Base-by-base conservation (phyloP, 2,888 invertebrate genomes). In the Amblyteles armatorius region DNA sequence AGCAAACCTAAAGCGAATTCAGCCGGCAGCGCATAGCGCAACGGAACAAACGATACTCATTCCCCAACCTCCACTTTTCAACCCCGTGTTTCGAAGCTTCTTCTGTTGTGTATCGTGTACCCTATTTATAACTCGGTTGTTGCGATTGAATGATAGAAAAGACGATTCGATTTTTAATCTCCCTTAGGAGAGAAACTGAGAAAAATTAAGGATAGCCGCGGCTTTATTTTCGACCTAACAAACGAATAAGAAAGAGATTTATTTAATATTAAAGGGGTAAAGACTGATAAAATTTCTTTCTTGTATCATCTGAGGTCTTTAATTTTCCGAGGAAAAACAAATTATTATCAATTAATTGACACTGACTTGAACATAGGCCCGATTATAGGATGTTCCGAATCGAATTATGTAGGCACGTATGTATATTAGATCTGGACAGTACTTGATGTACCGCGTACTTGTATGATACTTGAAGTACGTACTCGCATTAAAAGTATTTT, bases 1-100 rank as follows among this genome's bases (percentile, higher is more conserved):
- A 78, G 84, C 68, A 73, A 60, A 84, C n/a, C 67, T 11, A 40
- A 78, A 74, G 84, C 81, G 57, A 84, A 84, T 84, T 84, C 82
- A 60, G 73, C 33, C 52, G 79, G 36, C 60, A 82, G 78, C 72
- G n/a, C 71, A 26, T n/a, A 60, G 60, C 60, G 60, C 13, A 60
- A 77, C 80, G 55, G 60, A 77, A 84, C 77, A 84, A 84, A 80
- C 80, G 71, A 72, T 73, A 80, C 57, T 33, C 69, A 60, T 16
- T 33, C 65, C 67, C 57, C 57, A 26, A 36, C 44, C 60, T 33
- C 74, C 52, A 36, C 57, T 76, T 77, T 76, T 74, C 79, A 65
- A 65, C 79, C 55, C 52, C 72, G 69, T 67, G 71, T 68, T 74
- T 84, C 73, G 72, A 50, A 81, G 78, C 79, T 84, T 79, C 74